Conservation (phyloP, 2,113 vertebrate species). For the Bufo bufo region DNA sequence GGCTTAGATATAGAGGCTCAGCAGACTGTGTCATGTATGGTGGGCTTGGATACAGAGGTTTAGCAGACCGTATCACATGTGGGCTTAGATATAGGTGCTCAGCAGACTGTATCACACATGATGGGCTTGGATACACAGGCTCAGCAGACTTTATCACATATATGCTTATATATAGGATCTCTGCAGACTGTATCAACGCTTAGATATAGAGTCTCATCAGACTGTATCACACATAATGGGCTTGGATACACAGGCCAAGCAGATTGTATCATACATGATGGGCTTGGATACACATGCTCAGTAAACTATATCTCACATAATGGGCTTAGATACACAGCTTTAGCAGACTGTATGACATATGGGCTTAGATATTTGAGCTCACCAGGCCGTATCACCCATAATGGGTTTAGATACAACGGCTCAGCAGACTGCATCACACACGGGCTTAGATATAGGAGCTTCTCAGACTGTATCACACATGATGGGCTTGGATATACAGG, state of each 20-base stretch:
- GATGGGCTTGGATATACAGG: background rate
- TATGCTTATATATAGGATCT: background rate
- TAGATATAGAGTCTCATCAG: background rate
- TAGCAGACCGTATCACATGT: background rate
- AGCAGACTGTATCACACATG: no score
- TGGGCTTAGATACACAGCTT: background rate
- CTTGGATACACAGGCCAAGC: background rate
- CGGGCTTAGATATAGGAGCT: background rate
- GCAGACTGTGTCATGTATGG: background rate
- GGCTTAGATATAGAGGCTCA: background rate
- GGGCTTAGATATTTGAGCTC: background rate
- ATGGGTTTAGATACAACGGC: background rate
- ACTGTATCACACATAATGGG: background rate
- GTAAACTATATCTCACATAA: background rate
- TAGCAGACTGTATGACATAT: background rate
- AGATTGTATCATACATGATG: background rate
- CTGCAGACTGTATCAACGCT: no score
- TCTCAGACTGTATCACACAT: background rate
- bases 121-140: no score
- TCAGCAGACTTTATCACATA: no score
- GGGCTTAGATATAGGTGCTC: background rate
- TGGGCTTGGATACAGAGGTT: no score
- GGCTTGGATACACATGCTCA: background rate
- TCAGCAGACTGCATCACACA: background rate
- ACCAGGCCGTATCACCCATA: background rate